These are phyloP conservation scores for Cryptomyrus ogoouensis DNA, from an alignment of 2,113 vertebrate genomes.

Conservation along the genomic window DNA sequence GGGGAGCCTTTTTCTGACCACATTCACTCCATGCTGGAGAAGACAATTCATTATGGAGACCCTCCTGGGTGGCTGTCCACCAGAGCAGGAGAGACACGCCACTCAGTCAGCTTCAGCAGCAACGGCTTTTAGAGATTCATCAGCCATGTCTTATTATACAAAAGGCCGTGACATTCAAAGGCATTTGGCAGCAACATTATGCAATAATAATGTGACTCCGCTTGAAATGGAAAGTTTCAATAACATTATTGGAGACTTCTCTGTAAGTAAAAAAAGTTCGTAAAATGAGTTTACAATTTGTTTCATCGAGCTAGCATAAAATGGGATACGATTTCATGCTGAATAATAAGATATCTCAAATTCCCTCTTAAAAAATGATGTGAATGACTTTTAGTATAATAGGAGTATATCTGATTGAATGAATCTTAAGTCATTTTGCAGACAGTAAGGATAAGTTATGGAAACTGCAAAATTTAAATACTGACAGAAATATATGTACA, in stretches of 20 bases:
- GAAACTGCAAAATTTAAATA: neutral
- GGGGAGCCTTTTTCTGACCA: neutral
- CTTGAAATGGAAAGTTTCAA: neutral
- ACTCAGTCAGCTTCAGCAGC: neutral
- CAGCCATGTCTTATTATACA: neutral
- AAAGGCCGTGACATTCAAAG: neutral
- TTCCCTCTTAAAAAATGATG: neutral
- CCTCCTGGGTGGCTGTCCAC: neutral
- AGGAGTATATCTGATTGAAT: neutral
- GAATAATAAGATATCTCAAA: neutral
- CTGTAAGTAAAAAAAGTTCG: neutral
- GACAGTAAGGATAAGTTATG: neutral
- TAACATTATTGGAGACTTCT: neutral
- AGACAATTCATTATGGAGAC: neutral
- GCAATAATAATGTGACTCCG: neutral
- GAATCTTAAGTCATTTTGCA: neutral
- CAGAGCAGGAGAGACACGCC: neutral
- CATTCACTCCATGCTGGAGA: neutral
- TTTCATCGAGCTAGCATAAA: neutral
- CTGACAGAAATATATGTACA: neutral
- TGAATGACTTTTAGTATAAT: neutral
- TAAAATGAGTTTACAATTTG: neutral
- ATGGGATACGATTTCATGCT: neutral
- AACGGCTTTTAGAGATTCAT: neutral
- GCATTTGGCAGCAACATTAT: neutral